These are phyloP conservation scores for Galemys pyrenaicus DNA, from an alignment of 2,113 vertebrate species.

Conservation along the genomic window DNA sequence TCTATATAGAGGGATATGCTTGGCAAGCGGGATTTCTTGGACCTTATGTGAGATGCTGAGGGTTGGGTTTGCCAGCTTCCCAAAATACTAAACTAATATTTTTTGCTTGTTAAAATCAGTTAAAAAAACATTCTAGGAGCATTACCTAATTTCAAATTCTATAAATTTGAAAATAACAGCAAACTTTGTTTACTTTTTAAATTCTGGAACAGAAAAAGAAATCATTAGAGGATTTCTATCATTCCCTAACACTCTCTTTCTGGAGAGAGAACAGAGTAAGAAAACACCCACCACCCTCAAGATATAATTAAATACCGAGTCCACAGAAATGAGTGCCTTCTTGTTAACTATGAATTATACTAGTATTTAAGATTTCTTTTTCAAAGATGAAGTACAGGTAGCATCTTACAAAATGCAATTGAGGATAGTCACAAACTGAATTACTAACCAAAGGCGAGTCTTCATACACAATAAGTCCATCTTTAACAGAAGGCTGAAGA, in stretches of 20 bases:
- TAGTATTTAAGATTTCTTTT: neutral
- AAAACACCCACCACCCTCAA: neutral
- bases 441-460: conserved; percentile 95
- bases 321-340: neutral
- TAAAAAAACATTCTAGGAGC: conserved; percentile 13
- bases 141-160: conserved; percentile 40
- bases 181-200: neutral
- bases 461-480: conserved; percentile 95
- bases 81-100: neutral
- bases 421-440: conserved; percentile 33
- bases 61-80: neutral
- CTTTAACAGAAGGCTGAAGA: conserved; percentile 95
- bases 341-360: neutral
- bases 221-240: conserved; percentile 16
- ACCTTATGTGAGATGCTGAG: neutral
- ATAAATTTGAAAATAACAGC: neutral
- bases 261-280: neutral
- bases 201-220: conserved; percentile 21
- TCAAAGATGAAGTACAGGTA: conserved; percentile 19
- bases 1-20: neutral
- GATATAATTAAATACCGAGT: conserved; percentile 22
- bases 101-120: neutral
- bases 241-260: conserved; percentile 20
- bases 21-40: neutral
- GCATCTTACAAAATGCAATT: conserved; percentile 11